Conservation (phyloP, 2,113 vertebrate genomes). For the Bagarius yarrelli region DNA sequence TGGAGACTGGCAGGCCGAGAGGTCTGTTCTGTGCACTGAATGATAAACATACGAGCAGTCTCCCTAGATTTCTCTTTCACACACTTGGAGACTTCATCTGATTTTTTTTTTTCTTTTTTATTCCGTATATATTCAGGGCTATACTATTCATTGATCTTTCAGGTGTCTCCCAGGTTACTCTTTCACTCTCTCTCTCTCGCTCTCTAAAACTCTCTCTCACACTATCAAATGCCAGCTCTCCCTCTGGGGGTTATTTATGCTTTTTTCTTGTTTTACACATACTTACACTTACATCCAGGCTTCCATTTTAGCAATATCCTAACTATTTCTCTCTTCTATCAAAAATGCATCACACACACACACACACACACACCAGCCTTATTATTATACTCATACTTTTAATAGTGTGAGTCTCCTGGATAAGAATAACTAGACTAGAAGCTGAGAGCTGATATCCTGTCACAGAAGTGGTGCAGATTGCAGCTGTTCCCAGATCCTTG, state of each 20-base stretch:
- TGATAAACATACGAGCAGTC: conserved; percentile 43
- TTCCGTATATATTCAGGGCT: neutral
- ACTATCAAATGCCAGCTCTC: neutral
- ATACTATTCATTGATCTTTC: neutral
- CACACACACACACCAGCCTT: neutral
- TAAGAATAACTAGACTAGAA: conserved; percentile 9
- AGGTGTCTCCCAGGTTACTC: neutral
- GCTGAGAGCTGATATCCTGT: conserved; percentile 20
- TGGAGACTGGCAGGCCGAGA: conserved; percentile 64
- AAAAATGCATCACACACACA: too few species aligned
- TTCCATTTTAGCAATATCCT: conserved; percentile 18
- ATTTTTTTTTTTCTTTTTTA: neutral
- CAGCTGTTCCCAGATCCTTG: conserved; percentile 42
- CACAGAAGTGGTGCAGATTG: conserved; percentile 28
- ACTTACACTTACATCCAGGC: neutral
- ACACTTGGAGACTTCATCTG: neutral
- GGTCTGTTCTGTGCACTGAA: conserved; percentile 52
- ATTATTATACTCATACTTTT: neutral
- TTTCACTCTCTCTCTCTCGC: too few species aligned
- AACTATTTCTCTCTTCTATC: conserved; percentile 1
- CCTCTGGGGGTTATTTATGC: conserved; percentile 12
- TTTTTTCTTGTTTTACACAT: neutral
- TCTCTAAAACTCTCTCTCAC: neutral
- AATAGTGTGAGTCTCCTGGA: conserved; percentile 4
- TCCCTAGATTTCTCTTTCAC: neutral